A percentile compares a stretch with the other conserved stretches of the same genome.
Evolutionary conservation across 2,888 invertebrate genomes (phyloP).

Genomic region (Sinopyrophorus schimmeli): DNA sequence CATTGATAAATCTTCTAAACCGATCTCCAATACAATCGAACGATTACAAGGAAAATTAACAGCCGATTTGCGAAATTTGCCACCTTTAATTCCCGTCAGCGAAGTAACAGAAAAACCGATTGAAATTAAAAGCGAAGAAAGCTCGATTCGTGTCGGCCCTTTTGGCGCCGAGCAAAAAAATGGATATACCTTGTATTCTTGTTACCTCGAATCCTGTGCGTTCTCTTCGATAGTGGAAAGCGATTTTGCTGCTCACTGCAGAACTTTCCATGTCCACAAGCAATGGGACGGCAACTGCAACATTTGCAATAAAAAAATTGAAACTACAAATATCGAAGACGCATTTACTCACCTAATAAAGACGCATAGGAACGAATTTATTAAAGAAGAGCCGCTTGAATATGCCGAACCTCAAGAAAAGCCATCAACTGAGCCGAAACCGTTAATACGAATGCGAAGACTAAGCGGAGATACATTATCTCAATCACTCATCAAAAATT

Average conservation of each 20-base stretch:
- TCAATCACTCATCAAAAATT: constrained; percentile 44
- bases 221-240: constrained; percentile 43
- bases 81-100: constrained; percentile 37
- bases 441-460: constrained; percentile 48
- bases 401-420: too few species aligned
- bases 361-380: constrained; percentile 8
- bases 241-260: constrained; percentile 48
- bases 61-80: too few species aligned
- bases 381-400: constrained; percentile 5
- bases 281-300: constrained; percentile 29
- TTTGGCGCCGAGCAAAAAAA: constrained; percentile 26
- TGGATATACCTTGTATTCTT: constrained; percentile 41
- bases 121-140: constrained; percentile 14
- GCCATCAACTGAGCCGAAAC: constrained; percentile 2
- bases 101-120: constrained; percentile 18
- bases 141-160: constrained; percentile 31
- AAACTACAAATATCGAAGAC: constrained; percentile 19
- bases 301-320: constrained; percentile 29
- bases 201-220: constrained; percentile 45
- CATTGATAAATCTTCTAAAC: constrained; percentile 7
- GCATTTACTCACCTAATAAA: constrained; percentile 34
- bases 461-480: constrained; percentile 58
- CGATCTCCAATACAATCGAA: constrained; percentile 31
- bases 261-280: constrained; percentile 40
- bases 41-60: constrained; percentile 31